phyloP scores from a whole-genome alignment of 2,888 invertebrate genomes.

The Ennomos quercinarius region DNA sequence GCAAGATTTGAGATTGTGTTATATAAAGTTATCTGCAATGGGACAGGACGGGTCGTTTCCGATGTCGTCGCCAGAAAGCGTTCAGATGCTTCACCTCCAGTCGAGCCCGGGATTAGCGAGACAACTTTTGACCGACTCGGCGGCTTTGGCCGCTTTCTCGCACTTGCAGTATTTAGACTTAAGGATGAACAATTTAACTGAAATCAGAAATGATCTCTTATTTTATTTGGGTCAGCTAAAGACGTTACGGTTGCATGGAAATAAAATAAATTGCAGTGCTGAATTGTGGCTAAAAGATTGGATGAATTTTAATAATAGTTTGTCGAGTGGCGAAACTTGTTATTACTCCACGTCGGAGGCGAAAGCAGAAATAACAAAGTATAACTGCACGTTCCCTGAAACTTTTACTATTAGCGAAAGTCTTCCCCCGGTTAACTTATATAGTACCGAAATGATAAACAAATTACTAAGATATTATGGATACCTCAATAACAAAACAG shows the following conservation, averaged over 20 bases:
- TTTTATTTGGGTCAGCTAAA: conserved; percentile 89
- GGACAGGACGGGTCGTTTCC: conserved; percentile 89
- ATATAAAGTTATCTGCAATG: conserved; percentile 85
- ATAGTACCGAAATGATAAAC: conserved; percentile 82
- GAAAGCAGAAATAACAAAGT: conserved; percentile 75
- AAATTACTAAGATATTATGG: conserved; percentile 78
- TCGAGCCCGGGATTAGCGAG: conserved; percentile 89
- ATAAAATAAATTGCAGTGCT: conserved; percentile 89
- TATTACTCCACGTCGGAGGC: conserved; percentile 77
- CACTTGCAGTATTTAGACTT: conserved; percentile 90
- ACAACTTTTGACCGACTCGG: conserved; percentile 89
- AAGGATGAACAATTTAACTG: conserved; percentile 86
- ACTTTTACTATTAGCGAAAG: conserved; percentile 81
- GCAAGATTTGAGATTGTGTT: conserved; percentile 88
- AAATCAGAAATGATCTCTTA: conserved; percentile 87
- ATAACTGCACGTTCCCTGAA: conserved; percentile 81
- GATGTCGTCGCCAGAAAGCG: conserved; percentile 88
- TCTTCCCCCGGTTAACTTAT: conserved; percentile 79
- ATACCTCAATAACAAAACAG: conserved; percentile 78
- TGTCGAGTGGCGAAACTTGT: conserved; percentile 70
- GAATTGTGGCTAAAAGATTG: conserved; percentile 88
- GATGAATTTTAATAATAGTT: conserved; percentile 84
- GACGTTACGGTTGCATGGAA: conserved; percentile 88
- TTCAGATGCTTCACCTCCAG: conserved; percentile 91
- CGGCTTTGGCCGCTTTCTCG: conserved; percentile 89